These are phyloP conservation scores for Philaethria dido DNA, from an alignment of 2,888 invertebrate genomes.

Conservation along the genomic window DNA sequence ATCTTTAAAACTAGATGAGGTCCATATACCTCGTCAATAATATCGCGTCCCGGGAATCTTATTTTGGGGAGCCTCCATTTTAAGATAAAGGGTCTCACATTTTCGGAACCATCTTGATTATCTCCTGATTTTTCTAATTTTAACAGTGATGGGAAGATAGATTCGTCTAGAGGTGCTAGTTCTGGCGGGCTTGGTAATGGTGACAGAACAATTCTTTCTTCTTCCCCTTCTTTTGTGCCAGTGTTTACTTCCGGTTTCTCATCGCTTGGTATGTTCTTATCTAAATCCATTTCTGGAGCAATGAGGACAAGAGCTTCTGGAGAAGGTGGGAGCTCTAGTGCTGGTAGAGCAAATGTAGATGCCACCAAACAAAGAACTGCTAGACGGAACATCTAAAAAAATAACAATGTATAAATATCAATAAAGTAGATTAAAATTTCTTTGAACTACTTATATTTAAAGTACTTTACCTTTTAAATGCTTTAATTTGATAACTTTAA, in stretches of 20 bases:
- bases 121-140: background rate
- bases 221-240: background rate
- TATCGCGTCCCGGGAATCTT: constrained; percentile 1
- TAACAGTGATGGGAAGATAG: background rate
- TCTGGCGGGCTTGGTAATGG: background rate
- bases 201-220: background rate
- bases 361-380: background rate
- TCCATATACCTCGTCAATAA: background rate
- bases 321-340: background rate
- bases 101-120: background rate
- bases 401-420: background rate
- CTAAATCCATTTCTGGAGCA: too few species aligned
- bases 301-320: background rate
- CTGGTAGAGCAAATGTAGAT: background rate
- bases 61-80: constrained; percentile 3
- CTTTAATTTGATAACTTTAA: too few species aligned
- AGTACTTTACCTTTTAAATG: background rate
- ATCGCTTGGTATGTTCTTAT: background rate
- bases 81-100: background rate
- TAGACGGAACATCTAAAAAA: constrained; percentile 12
- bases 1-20: background rate
- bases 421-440: too few species aligned
- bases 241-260: background rate
- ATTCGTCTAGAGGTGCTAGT: constrained; percentile 2
- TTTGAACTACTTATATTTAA: background rate